phyloP scores from a whole-genome alignment of 2,797 vertebrate species.

The Amphiprion clarkii region DNA sequence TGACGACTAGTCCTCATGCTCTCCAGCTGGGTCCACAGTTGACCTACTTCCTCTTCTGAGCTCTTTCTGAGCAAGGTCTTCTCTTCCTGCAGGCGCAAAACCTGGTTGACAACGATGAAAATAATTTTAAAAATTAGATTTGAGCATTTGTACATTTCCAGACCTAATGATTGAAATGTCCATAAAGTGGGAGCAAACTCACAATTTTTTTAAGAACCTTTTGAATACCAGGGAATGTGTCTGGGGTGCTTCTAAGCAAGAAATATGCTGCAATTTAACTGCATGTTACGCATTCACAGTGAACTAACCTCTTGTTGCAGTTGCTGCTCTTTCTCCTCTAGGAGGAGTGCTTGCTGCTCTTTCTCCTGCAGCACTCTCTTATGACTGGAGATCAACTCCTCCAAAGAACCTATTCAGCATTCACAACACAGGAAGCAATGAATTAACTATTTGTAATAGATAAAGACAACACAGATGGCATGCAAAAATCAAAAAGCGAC shows the following conservation, averaged over 20 bases:
- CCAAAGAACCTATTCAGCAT: constrained; percentile 74
- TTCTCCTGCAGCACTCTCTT: constrained; percentile 79
- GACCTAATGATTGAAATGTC: background rate
- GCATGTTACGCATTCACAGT: background rate
- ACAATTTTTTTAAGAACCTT: too few relatives aligned
- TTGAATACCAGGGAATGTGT: background rate
- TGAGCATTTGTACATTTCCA: background rate
- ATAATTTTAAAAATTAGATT: background rate
- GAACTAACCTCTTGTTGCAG: constrained; percentile 86
- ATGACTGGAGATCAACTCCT: constrained; percentile 84
- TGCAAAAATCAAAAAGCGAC: background rate
- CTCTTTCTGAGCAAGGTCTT: constrained; percentile 82
- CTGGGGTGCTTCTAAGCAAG: background rate
- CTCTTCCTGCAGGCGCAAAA: constrained; percentile 81
- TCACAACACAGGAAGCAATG: constrained; percentile 16
- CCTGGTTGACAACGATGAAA: constrained; percentile 73
- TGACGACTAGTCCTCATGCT: constrained; percentile 86
- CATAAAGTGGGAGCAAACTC: background rate
- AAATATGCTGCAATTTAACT: background rate
- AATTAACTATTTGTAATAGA: background rate
- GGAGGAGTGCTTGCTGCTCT: constrained; percentile 71
- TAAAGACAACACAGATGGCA: background rate
- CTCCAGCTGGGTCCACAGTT: constrained; percentile 91
- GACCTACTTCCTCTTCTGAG: constrained; percentile 87
- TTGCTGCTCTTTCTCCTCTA: constrained; percentile 83